Evolutionary conservation across 2,888 invertebrate species (phyloP), one percentile per base, ranked within the genome.

Genomic region (Leuctra nigra): DNA sequence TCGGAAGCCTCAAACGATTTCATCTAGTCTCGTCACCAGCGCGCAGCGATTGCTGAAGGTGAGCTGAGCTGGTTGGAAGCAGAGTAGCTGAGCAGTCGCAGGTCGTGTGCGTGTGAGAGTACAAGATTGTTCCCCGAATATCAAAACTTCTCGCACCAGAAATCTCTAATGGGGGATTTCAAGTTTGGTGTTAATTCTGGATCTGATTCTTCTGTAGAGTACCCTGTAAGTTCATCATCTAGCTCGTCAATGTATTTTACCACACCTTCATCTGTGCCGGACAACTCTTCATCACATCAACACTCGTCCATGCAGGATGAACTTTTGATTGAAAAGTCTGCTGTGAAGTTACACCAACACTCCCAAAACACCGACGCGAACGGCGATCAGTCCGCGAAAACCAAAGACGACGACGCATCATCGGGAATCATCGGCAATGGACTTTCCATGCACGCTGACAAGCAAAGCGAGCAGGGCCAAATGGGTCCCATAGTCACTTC

Each of bases 91-190:
- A 58, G 60, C 59, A 60, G 62, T 61, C 59, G 62, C 57, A 56
- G 58, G 60, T 55, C 54, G 59, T 61, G 60, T 62, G 60, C 60
- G 62, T 62, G 60, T 62, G 61, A 58, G 58, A 62, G 60, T 61
- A 59, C 56, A 59, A 57, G 60, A 57, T 58, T 52, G 59, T 59
- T 59, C 59, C 57, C 57, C 53, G 53, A 50, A 38, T 55, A 53
- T 58, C 48, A 57, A 57, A 52, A 57, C 56, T 58, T 57, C 63
- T 58, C 61, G 61, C 60, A 61, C 59, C 57, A 59, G 54, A 60
- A 63, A 60, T 59, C 61, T 65, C 66, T 65, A 65, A 67, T 67
- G 67, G 66, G 66, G 64, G 67, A 67, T 66, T 67, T 64, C 63
- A 66, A 67, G 64, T 65, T 66, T 62, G 64, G 64, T 64, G 65